Base-by-base conservation (phyloP, 2,113 vertebrate genomes). In the Nyctibius bracteatus region DNA sequence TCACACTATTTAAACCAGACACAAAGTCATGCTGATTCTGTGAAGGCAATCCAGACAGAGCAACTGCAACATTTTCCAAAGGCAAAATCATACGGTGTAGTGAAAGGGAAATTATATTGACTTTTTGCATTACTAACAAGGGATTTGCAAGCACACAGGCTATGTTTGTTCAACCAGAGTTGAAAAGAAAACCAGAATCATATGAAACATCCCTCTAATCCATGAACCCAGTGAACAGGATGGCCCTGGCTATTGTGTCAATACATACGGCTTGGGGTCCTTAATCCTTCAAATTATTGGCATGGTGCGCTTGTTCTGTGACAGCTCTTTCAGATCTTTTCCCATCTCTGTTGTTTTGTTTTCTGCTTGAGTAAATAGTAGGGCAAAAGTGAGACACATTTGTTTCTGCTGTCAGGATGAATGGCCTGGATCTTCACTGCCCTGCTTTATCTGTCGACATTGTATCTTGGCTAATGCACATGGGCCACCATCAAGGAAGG, bases 201-300 rank as follows among this genome's bases (percentile, higher is more conserved):
- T 97, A 96, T 77, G 88, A 96, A 96, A 93, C 85, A 93, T 96
- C 93, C 51, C 92, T 96, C 77, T 97, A 96, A 96, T 97, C 94
- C 96, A 94, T 77, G 62, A 91, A 87, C 74, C 82, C 93, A 87
- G 96, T 65, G 77, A 93, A 86, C 85, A 96, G 90, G 88, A 95
- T 88, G 78, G 92, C 73, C 52, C 72, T 9, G 2, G 83, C 93
- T 96, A 96, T 96, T 97, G 94, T 96, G 77, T 96, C 70, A 57
- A 70, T 87, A 90, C 62, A 49, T 86, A 81, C 7, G 6, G 95
- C 55, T 95, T 79, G 88, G 95, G 88, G 77, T 96, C 67, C 80
- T 95, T 97, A 97, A 97, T 97, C 96, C 96, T 94, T 90, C 90
- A 90, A 95, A 96, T 97, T 95, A 96, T 63, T 93, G 96, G 93